Evolutionary conservation across 2,888 invertebrate genomes (phyloP).

Genomic region (Graphium colonna): DNA sequence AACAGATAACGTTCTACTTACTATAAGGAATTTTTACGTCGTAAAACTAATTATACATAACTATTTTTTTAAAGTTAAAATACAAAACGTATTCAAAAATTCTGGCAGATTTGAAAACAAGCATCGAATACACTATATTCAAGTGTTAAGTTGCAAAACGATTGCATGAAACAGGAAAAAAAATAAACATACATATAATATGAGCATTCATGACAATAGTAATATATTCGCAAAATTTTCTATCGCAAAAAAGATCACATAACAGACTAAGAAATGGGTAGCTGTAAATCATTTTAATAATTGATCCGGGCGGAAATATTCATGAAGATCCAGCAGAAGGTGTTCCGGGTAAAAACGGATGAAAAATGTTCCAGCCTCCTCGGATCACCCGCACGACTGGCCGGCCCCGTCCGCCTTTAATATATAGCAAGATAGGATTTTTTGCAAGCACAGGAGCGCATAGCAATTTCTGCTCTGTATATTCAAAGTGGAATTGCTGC

Average conservation of each 20-base stretch:
- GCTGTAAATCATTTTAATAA: constrained; percentile 79
- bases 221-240: too few species aligned
- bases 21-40: too few species aligned
- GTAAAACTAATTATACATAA: too few species aligned
- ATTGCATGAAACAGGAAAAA: too few species aligned
- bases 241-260: constrained; percentile 26
- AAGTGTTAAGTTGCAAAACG: too few species aligned
- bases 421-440: constrained; percentile 30
- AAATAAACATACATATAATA: too few species aligned
- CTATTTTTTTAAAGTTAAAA: too few species aligned
- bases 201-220: too few species aligned
- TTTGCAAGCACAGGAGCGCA: constrained; percentile 3
- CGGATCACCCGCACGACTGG: constrained; percentile 52
- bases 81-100: too few species aligned
- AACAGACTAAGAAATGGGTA: constrained; percentile 38
- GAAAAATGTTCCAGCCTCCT: constrained; percentile 61
- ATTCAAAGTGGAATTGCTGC: not conserved
- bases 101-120: too few species aligned
- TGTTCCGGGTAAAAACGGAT: constrained; percentile 60
- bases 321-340: constrained; percentile 69
- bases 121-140: too few species aligned
- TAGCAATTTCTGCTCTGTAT: not conserved
- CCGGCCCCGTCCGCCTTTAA: constrained; percentile 30
- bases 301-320: constrained; percentile 75
- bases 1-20: too few species aligned